Evolutionary conservation across 2,888 invertebrate species (phyloP).

Genomic region (Athrips mouffetella): DNA sequence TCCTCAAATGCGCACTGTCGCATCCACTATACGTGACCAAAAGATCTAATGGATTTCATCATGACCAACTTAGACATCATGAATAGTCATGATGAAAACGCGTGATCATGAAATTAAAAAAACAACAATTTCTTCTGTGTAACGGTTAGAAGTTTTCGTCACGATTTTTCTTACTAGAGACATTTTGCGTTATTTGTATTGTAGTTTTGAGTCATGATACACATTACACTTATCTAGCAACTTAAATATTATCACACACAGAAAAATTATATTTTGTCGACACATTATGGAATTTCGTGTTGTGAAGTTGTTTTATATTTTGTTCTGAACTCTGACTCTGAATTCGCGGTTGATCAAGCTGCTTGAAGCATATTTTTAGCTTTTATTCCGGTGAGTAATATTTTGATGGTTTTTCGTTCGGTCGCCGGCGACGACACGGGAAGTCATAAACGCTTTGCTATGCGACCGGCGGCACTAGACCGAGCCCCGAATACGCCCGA

Average conservation of each 20-base stretch:
- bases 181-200: background rate
- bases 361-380: slow-evolving; percentile 45
- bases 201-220: background rate
- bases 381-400: slow-evolving; percentile 45
- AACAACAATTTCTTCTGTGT: slow-evolving; percentile 2
- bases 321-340: background rate
- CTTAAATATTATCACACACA: too few relatives aligned
- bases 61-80: slow-evolving; percentile 9
- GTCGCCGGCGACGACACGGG: slow-evolving; percentile 58
- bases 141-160: slow-evolving; percentile 5
- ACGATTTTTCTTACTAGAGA: background rate
- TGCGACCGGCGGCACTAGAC: slow-evolving; percentile 35
- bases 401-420: slow-evolving; percentile 59
- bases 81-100: slow-evolving; percentile 6
- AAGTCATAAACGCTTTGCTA: slow-evolving; percentile 58
- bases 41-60: slow-evolving; percentile 10
- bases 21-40: slow-evolving; percentile 8
- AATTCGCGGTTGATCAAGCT: slow-evolving; percentile 12
- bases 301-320: background rate
- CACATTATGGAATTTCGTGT: too few relatives aligned
- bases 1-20: background rate
- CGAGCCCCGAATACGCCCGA: slow-evolving; percentile 33
- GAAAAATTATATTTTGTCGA: too few relatives aligned
- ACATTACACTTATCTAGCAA: too few relatives aligned
- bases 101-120: background rate